These are phyloP conservation scores for Cromileptes altivelis DNA, from an alignment of 2,113 vertebrate species.

Conservation along the genomic window DNA sequence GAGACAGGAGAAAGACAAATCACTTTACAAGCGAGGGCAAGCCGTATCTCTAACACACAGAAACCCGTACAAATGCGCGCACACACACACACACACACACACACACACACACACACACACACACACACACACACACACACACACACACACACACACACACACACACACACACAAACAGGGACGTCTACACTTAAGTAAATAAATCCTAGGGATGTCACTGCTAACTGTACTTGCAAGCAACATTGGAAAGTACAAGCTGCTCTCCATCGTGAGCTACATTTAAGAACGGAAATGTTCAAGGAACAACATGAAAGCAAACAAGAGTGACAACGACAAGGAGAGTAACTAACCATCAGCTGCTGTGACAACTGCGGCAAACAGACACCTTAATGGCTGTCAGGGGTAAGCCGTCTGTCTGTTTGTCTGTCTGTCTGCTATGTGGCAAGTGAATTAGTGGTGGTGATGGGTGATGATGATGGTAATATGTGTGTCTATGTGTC, in stretches of 20 bases:
- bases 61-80: constrained; percentile 12
- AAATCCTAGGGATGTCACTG: constrained; percentile 68
- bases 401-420: constrained; percentile 13
- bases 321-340: constrained; percentile 52
- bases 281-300: constrained; percentile 50
- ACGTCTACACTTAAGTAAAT: constrained; percentile 63
- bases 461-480: constrained; percentile 48
- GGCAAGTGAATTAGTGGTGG: constrained; percentile 45
- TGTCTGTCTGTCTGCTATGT: constrained; percentile 37
- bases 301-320: constrained; percentile 56
- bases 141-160: constrained; percentile 7
- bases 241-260: constrained; percentile 48
- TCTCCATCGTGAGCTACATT: constrained; percentile 45
- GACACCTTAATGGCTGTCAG: constrained; percentile 65
- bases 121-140: constrained; percentile 21
- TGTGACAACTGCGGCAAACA: constrained; percentile 39
- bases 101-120: constrained; percentile 23
- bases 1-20: constrained; percentile 80
- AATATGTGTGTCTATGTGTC: not conserved
- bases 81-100: constrained; percentile 11
- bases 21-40: constrained; percentile 77
- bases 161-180: constrained; percentile 39
- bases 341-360: constrained; percentile 51
- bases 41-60: constrained; percentile 64
- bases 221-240: constrained; percentile 60